phyloP scores from a whole-genome alignment of 2,797 vertebrate genomes.

The Clarias platycephalus region DNA sequence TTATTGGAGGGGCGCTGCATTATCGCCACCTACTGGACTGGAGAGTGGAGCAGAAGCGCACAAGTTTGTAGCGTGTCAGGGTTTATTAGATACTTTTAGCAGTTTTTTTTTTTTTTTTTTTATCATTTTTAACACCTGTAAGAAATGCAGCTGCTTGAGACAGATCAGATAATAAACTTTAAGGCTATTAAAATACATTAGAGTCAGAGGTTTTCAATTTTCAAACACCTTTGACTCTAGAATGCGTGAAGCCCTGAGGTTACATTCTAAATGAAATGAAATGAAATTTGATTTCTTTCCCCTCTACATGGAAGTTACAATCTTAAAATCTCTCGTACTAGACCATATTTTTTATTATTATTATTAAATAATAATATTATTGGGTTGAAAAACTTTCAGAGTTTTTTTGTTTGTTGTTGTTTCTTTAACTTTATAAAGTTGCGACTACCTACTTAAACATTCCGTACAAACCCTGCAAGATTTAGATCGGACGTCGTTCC shows the following conservation, averaged over 20 bases:
- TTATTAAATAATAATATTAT: no score
- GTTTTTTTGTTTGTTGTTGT: not conserved
- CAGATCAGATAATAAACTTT: no score
- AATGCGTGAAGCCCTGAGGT: not conserved
- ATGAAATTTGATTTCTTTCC: not conserved
- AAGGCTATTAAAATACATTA: no score
- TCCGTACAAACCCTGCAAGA: not conserved
- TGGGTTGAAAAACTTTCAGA: not conserved
- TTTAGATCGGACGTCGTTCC: not conserved
- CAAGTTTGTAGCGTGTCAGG: no score
- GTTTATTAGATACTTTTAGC: no score
- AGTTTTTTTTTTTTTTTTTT: no score
- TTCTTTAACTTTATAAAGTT: not conserved
- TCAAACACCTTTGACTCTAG: not conserved
- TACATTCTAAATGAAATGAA: not conserved
- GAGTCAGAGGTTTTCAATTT: not conserved
- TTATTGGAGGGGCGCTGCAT: no score
- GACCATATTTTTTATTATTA: no score
- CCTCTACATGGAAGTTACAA: not conserved
- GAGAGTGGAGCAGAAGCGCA: no score
- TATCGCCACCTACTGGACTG: no score
- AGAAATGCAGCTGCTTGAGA: no score
- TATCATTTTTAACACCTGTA: no score
- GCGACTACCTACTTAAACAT: not conserved
- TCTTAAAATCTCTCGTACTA: not conserved